A percentile compares a stretch with the other conserved stretches of the same genome.
phyloP scores from a whole-genome alignment of 2,888 invertebrate genomes.

The Chouioia cunea region DNA sequence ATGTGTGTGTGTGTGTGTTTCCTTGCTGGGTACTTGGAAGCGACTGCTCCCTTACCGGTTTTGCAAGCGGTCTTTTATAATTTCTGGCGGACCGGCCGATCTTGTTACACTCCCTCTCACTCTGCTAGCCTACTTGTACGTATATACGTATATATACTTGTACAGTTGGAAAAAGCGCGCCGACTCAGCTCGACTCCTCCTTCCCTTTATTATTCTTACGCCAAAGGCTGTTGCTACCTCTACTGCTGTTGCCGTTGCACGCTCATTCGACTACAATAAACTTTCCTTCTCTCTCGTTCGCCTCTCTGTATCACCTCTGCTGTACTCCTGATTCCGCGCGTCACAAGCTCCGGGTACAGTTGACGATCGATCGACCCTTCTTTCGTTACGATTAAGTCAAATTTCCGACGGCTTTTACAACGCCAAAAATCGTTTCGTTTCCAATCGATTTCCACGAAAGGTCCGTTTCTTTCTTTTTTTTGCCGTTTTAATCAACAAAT shows the following conservation, averaged over 20 bases:
- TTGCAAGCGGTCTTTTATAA: slow-evolving; percentile 64
- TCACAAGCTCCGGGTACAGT: too few species aligned
- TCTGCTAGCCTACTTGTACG: slow-evolving; percentile 7
- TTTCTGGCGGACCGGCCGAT: slow-evolving; percentile 51
- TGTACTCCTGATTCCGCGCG: too few species aligned
- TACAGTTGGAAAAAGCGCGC: too few species aligned
- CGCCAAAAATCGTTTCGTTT: background rate
- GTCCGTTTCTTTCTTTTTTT: slow-evolving; percentile 15
- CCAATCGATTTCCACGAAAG: too few species aligned
- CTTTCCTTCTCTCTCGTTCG: too few species aligned
- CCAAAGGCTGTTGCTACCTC: background rate
- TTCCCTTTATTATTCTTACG: background rate
- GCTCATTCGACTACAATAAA: too few species aligned
- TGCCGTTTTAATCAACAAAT: background rate
- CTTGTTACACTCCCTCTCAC: slow-evolving; percentile 43
- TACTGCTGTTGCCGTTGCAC: background rate
- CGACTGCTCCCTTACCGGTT: slow-evolving; percentile 60
- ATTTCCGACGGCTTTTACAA: background rate
- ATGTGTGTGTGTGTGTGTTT: slow-evolving; percentile 37
- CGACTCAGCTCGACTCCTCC: background rate
- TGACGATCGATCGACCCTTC: too few species aligned
- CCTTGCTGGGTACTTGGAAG: slow-evolving; percentile 57
- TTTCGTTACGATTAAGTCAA: background rate
- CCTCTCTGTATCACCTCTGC: too few species aligned
- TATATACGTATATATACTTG: too few species aligned